Conservation (phyloP, 2,797 vertebrate species). For the Syngnathus acus region DNA sequence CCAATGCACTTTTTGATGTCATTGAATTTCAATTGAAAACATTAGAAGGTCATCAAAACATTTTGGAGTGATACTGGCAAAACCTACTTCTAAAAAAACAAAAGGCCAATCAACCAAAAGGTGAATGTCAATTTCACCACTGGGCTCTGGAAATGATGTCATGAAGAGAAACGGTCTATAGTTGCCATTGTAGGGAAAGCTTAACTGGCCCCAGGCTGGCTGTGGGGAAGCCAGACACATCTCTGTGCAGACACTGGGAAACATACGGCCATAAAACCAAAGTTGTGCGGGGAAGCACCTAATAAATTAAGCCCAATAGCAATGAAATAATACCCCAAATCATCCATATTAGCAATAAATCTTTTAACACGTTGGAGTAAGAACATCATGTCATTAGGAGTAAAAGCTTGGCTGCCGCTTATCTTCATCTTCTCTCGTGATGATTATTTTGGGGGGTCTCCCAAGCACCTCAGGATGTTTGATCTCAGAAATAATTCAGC, state of each 20-base stretch:
- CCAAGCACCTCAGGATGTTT: slow-evolving; percentile 13
- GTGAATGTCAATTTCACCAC: slow-evolving; percentile 50
- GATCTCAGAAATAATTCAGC: slow-evolving; percentile 30
- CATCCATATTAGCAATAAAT: slow-evolving; percentile 43
- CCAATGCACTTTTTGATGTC: background rate
- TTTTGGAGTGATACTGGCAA: background rate
- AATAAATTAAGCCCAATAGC: slow-evolving; percentile 62
- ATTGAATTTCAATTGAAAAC: background rate
- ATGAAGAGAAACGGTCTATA: slow-evolving; percentile 59
- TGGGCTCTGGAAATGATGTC: slow-evolving; percentile 62
- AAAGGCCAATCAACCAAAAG: slow-evolving; percentile 38
- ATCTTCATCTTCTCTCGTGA: slow-evolving; percentile 27
- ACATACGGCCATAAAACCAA: slow-evolving; percentile 51
- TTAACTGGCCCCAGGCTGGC: slow-evolving; percentile 62
- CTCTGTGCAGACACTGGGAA: slow-evolving; percentile 53
- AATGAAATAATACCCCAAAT: slow-evolving; percentile 58
- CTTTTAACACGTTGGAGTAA: slow-evolving; percentile 45
- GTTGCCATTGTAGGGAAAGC: slow-evolving; percentile 54
- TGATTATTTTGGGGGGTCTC: slow-evolving; percentile 23
- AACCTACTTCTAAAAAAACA: slow-evolving; percentile 1
- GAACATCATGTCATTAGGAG: slow-evolving; percentile 34
- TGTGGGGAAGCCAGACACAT: slow-evolving; percentile 57
- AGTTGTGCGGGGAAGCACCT: slow-evolving; percentile 56
- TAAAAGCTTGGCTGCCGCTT: slow-evolving; percentile 34
- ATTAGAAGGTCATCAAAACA: background rate